Base-by-base conservation (phyloP, 2,888 invertebrate genomes). In the Clanis bilineata region DNA sequence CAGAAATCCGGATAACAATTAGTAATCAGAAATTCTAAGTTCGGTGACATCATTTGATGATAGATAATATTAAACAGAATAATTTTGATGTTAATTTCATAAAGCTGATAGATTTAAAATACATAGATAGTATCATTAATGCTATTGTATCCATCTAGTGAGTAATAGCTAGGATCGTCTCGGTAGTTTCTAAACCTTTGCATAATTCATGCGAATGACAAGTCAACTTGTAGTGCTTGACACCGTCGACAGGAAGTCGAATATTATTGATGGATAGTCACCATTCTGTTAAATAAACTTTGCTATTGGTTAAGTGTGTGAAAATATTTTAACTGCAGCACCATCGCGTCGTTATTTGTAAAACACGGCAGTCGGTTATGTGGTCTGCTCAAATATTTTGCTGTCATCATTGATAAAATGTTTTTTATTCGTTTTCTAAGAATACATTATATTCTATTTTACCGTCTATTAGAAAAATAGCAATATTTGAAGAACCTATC, bases 161-260 rank as follows among this genome's bases (percentile, higher is more conserved):
- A 36, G n/a, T 3, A 22, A 38, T 23, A 36, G 22, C 18, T 45
- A 15, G 15, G n/a, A 38, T 38, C 12, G 43, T 18, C 15, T 32
- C 32, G 55, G 41, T 59, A 67, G 47, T 69, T 58, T 62, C 64
- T 65, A 59, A 68, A 59, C 63, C 61, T 66, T 64, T 78, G 70
- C 71, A 74, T 77, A 72, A 79, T 75, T 75, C 72, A 77, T 72
- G 63, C 66, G 70, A 71, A 71, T 73, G 72, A 74, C 73, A 76
- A 68, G 69, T 71, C 76, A 76, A 73, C 63, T 68, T 67, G 65
- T 69, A 68, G 63, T 72, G 74, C 80, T 85, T 78, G 76, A 81
- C 75, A 73, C 74, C 71, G 71, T 71, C 73, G 75, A 69, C 80
- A 85, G 85, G 84, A 86, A 84, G 79, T 80, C 67, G 58, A 64